phyloP scores from a whole-genome alignment of 2,113 vertebrate species.

The Percina caprodes region DNA sequence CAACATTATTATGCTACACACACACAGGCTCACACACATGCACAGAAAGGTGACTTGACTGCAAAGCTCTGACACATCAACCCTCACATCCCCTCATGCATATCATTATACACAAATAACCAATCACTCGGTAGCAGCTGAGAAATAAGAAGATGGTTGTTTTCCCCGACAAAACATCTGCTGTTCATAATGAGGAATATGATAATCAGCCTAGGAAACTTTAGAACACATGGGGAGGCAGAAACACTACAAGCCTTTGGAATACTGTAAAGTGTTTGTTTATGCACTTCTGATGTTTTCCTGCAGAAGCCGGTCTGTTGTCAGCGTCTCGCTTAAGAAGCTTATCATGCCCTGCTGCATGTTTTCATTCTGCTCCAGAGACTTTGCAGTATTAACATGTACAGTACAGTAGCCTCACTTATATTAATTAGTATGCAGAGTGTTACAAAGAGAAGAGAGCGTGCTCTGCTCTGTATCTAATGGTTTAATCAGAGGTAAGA shows the following conservation, averaged over 20 bases:
- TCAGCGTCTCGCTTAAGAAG: not conserved
- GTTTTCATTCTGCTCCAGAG: slow-evolving; percentile 36
- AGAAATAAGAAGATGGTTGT: slow-evolving; percentile 59
- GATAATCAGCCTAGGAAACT: slow-evolving; percentile 39
- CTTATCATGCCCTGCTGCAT: not conserved
- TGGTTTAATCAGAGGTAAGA: slow-evolving; percentile 26
- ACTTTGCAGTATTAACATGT: slow-evolving; percentile 35
- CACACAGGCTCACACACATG: slow-evolving; percentile 2
- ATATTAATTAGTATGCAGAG: slow-evolving; percentile 35
- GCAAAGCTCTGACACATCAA: slow-evolving; percentile 38
- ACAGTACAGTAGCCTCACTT: slow-evolving; percentile 25
- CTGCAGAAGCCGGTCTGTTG: not conserved
- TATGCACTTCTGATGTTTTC: not conserved
- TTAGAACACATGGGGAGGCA: slow-evolving; percentile 9
- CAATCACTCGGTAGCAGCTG: slow-evolving; percentile 38
- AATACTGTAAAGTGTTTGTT: not conserved
- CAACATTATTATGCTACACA: slow-evolving; percentile 71
- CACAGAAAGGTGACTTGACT: slow-evolving; percentile 57
- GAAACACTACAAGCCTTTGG: not conserved
- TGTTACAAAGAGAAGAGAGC: slow-evolving; percentile 6
- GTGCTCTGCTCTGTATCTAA: slow-evolving; percentile 27
- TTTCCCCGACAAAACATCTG: slow-evolving; percentile 68
- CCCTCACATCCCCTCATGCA: slow-evolving; percentile 27
- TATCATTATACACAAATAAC: slow-evolving; percentile 44
- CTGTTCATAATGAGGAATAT: slow-evolving; percentile 57